Base-by-base conservation (phyloP, 2,888 invertebrate species). In the Caenorhabditis drosophilae region DNA sequence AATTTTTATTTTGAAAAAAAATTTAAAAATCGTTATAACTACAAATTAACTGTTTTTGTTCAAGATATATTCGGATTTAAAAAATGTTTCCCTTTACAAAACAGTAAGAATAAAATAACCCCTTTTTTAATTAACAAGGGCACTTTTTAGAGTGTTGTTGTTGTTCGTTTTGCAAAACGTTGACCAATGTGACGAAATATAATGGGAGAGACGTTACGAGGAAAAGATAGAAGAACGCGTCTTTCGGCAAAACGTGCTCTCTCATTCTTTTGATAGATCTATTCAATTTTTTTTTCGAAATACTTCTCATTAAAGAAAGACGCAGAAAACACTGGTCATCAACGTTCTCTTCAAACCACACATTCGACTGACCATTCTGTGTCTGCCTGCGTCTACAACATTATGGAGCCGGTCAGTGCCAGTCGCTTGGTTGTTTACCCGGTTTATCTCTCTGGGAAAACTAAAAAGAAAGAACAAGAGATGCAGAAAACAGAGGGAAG, bases 381-480 rank as follows among this genome's bases (percentile, higher is more conserved):
- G 9, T 47, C 49, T 54, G 54, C 51, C 64, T 64, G 58, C 64
- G 41, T 48, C 64, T 52, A 27, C 25, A n/a, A n/a, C n/a, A n/a
- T n/a, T n/a, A n/a, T n/a, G 47, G 66, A 54, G 67, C 60, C 44
- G 55, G 60, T 47, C 60, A 42, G 67, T 67, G 67, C 67, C 67
- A 67, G 67, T 56, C 64, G 42, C 55, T 44, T 46, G 42, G 59
- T 64, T 64, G 64, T 64, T 64, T 64, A 64, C 64, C 63, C 53
- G 63, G 63, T n/a, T 53, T 49, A 31, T 63, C 50, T 53, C 52
- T 62, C 42, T 53, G 22, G 57, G 51, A 63, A 63, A 63, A n/a
- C n/a, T n/a, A n/a, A n/a, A 51, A 48, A 56, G 51, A 51, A 54
- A 50, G 36, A 23, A 27, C 20, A 25, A 41, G 53, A 38, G 49